phyloP scores from a whole-genome alignment of 2,888 invertebrate genomes.

The Dicyrtoma fusca region DNA sequence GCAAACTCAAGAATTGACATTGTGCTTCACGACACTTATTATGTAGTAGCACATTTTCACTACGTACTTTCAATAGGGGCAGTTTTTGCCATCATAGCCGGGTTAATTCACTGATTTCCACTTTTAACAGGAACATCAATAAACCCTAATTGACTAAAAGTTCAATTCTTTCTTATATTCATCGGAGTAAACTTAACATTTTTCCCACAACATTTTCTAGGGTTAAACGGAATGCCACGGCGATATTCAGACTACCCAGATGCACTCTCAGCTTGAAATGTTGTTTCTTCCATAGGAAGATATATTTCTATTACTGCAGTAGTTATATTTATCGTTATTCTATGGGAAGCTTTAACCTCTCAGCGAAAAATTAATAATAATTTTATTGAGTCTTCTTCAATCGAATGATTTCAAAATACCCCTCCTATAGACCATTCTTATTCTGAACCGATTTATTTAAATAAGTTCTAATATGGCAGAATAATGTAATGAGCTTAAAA shows the following conservation, averaged over 20 bases:
- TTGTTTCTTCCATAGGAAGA: conserved; percentile 71
- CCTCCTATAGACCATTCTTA: conserved; percentile 55
- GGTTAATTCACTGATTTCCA: conserved; percentile 73
- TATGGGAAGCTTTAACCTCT: conserved; percentile 66
- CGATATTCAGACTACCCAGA: conserved; percentile 76
- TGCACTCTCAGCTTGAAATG: conserved; percentile 69
- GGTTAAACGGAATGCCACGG: conserved; percentile 73
- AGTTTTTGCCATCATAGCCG: conserved; percentile 76
- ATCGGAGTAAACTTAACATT: conserved; percentile 77
- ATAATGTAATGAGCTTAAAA: conserved; percentile 50
- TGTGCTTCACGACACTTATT: conserved; percentile 79
- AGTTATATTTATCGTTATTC: conserved; percentile 67
- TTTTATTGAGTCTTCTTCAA: conserved; percentile 64
- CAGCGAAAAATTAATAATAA: conserved; percentile 62
- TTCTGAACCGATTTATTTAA: conserved; percentile 43
- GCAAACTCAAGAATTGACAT: conserved; percentile 79
- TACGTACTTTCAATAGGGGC: conserved; percentile 80
- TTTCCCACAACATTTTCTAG: conserved; percentile 79
- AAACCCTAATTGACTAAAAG: conserved; percentile 68
- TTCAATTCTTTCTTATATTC: conserved; percentile 74
- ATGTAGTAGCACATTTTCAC: conserved; percentile 81
- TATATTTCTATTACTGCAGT: conserved; percentile 67
- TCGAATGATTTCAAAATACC: conserved; percentile 59
- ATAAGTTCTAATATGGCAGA: conserved; percentile 47
- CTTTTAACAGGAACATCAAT: conserved; percentile 68